Evolutionary conservation across 2,797 vertebrate genomes (phyloP).

Genomic region (Discoglossus pictus): DNA sequence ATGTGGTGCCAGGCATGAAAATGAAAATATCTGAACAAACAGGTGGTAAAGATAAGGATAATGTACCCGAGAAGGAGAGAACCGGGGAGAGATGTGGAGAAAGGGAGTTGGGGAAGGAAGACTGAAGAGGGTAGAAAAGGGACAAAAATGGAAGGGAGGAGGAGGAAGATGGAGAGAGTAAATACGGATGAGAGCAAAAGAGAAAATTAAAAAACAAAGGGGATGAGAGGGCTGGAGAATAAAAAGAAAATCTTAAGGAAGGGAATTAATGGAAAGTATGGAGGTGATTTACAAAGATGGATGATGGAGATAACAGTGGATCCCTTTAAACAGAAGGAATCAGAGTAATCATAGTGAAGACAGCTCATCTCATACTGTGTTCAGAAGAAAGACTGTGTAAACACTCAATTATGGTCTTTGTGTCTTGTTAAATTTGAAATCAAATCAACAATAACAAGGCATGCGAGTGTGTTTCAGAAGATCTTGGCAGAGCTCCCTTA

Average conservation of each 20-base stretch:
- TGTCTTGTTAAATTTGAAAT: not conserved
- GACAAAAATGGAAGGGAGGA: too few species aligned
- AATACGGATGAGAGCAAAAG: too few species aligned
- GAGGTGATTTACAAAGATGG: not conserved
- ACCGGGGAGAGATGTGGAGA: too few species aligned
- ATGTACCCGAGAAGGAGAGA: too few species aligned
- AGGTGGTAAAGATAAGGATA: too few species aligned
- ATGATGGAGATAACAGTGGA: not conserved
- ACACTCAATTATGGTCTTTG: too few species aligned
- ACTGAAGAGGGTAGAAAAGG: too few species aligned
- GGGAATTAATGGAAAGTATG: too few species aligned
- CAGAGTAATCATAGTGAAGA: not conserved
- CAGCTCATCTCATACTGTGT: not conserved
- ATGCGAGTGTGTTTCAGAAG: not conserved
- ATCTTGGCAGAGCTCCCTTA: constrained; percentile 19
- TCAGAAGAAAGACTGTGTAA: too few species aligned
- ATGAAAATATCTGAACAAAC: not conserved
- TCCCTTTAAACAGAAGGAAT: not conserved
- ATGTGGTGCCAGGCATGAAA: not conserved
- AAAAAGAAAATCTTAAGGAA: too few species aligned
- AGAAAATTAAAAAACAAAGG: constrained; percentile 19
- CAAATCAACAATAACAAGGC: constrained; percentile 16
- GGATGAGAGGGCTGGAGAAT: not conserved
- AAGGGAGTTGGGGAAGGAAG: too few species aligned
- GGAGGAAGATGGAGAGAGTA: too few species aligned